Base-by-base conservation (phyloP, 1,140 invertebrate species). In the Steinernema khuongi region DNA sequence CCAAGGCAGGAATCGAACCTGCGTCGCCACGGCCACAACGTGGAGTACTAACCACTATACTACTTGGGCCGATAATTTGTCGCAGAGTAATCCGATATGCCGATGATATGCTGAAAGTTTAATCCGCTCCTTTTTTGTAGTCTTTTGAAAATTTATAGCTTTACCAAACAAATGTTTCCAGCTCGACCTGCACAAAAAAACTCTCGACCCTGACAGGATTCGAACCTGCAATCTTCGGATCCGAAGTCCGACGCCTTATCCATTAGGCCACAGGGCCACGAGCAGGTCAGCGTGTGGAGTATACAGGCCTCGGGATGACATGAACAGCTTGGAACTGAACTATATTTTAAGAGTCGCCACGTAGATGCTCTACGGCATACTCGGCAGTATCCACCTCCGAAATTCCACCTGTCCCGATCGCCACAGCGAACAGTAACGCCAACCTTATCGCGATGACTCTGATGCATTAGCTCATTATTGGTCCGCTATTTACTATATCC, bases 11-110 rank as follows among this genome's bases (percentile, higher is more conserved):
- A 79, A 79, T 79, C 78, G 78, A 80, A 79, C 78, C 69, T 50
- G 28, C 75, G 79, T 80, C 79, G 79, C 79, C 77, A 78, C 79
- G 79, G 79, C 79, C 79, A 79, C 79, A 79, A 79, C 78, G 78
- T 60, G 79, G 75, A 79, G 79, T 80, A 79, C 78, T 80, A 80
- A 79, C 75, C 79, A 78, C 79, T 79, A 79, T 80, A 79, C 78
- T 79, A 79, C 77, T 43, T 79, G 77, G 77, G 78, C 78, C 78
- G 22, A n/a, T 22, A 11, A 22, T 60, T 17, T 60, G 50, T 14
- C 11, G 14, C 26, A 4, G 2, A 7, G 14, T n/a, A 17, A 14
- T 2, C 19, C 11, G 11, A 7, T 60, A 60, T 60, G 22, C 14
- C 19, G n/a, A n/a, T n/a, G n/a, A n/a, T n/a, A n/a, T n/a, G n/a